Evolutionary conservation across 2,888 invertebrate species (phyloP).

Genomic region (Scaptomyza caliginosa): DNA sequence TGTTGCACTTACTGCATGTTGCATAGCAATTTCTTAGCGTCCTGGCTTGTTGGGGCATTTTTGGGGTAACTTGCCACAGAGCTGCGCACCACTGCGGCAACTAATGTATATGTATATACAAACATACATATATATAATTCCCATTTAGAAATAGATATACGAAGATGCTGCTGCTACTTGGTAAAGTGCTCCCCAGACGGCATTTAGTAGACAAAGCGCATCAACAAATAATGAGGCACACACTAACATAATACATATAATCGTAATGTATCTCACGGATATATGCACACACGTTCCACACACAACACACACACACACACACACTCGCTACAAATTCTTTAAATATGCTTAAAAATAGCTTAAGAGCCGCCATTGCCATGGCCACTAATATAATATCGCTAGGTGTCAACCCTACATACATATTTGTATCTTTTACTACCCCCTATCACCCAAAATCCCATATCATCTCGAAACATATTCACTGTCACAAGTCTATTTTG

Average conservation of each 20-base stretch:
- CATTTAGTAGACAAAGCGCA: constrained; percentile 56
- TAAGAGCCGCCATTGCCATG: constrained; percentile 44
- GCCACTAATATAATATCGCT: constrained; percentile 54
- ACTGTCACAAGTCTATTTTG: constrained; percentile 41
- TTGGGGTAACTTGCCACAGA: constrained; percentile 5
- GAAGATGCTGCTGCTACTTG: constrained; percentile 15
- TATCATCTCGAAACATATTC: constrained; percentile 24
- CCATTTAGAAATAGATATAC: constrained; percentile 36
- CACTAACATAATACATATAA: not conserved
- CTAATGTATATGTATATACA: not conserved
- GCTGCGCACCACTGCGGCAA: constrained; percentile 11
- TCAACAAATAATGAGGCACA: constrained; percentile 54
- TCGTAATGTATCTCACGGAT: constrained; percentile 53
- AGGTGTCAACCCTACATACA: constrained; percentile 44
- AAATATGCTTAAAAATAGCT: constrained; percentile 33
- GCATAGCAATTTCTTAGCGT: constrained; percentile 9
- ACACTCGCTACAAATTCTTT: constrained; percentile 22
- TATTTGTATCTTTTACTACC: not conserved
- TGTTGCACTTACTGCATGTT: not conserved
- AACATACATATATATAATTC: constrained; percentile 28
- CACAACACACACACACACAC: constrained; percentile 32
- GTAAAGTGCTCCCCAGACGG: constrained; percentile 55
- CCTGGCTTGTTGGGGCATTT: constrained; percentile 22
- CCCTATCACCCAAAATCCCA: no score
- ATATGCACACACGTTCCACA: constrained; percentile 12